Evolutionary conservation across 2,888 invertebrate species (phyloP).

Genomic region (Drosophila colorata): DNA sequence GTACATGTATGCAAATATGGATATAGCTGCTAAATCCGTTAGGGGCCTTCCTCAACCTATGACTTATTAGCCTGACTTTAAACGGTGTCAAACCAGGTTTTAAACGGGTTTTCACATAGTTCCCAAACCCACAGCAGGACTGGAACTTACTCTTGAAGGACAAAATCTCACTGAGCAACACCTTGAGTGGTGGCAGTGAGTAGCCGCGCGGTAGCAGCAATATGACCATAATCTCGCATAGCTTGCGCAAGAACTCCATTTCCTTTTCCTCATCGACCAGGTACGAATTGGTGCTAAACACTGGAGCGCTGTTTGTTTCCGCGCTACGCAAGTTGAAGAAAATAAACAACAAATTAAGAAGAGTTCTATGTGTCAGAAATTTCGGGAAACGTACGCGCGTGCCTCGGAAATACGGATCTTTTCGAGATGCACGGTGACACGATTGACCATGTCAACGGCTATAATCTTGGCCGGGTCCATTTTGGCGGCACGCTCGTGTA

Average conservation of each 20-base stretch:
- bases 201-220: slow-evolving; percentile 93
- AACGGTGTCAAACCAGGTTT: too few species aligned
- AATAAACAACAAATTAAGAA: not conserved
- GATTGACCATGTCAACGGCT: slow-evolving; percentile 92
- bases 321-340: slow-evolving; percentile 84
- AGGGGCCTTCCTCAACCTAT: too few species aligned
- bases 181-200: slow-evolving; percentile 91
- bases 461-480: slow-evolving; percentile 93
- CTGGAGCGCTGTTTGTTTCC: slow-evolving; percentile 88
- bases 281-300: slow-evolving; percentile 91
- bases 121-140: not conserved
- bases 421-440: slow-evolving; percentile 94
- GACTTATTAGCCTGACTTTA: too few species aligned
- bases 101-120: too few species aligned
- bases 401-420: slow-evolving; percentile 92
- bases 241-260: slow-evolving; percentile 91
- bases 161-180: slow-evolving; percentile 92
- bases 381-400: slow-evolving; percentile 88
- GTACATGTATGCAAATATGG: too few species aligned
- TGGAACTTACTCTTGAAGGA: slow-evolving; percentile 90
- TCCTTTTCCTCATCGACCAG: slow-evolving; percentile 91
- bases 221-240: slow-evolving; percentile 93
- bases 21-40: too few species aligned
- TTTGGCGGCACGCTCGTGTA: slow-evolving; percentile 90
- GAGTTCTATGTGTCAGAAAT: not conserved